Evolutionary conservation across 2,113 vertebrate species (phyloP).

Genomic region (Siphamia tubifer): DNA sequence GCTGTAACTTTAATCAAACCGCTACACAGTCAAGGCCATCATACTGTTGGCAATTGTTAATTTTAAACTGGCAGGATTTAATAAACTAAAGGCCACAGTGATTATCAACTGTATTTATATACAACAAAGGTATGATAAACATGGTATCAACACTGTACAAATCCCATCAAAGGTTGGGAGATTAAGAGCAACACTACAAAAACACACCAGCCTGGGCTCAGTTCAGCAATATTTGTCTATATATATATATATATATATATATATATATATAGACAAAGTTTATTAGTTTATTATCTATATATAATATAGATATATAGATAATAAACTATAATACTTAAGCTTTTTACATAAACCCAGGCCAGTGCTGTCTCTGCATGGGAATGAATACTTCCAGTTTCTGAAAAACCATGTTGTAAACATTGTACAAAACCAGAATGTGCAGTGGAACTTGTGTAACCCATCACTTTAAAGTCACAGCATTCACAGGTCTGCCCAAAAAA

Average conservation of each 20-base stretch:
- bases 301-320: neutral
- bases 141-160: slow-evolving; percentile 43
- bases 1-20: slow-evolving; percentile 56
- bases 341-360: neutral
- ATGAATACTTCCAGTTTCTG: slow-evolving; percentile 42
- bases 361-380: slow-evolving; percentile 2
- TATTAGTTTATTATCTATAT: no score
- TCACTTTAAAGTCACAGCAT: neutral
- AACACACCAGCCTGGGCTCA: slow-evolving; percentile 23
- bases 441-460: neutral
- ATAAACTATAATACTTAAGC: no score
- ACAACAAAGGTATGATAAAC: slow-evolving; percentile 35
- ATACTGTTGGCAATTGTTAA: slow-evolving; percentile 41
- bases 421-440: slow-evolving; percentile 43
- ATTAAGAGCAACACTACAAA: slow-evolving; percentile 2
- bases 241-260: neutral
- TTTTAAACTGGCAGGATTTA: slow-evolving; percentile 42
- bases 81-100: slow-evolving; percentile 36
- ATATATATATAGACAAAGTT: no score
- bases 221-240: neutral
- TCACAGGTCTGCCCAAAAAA: slow-evolving; percentile 4
- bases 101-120: slow-evolving; percentile 36
- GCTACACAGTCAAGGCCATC: slow-evolving; percentile 43
- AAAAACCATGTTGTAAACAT: slow-evolving; percentile 49
- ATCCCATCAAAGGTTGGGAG: slow-evolving; percentile 28